Percentiles rank a stretch among this genome's conserved stretches.
These are phyloP conservation scores for Phaetusa simplex DNA, from an alignment of 2,113 vertebrate genomes.

Conservation along the genomic window DNA sequence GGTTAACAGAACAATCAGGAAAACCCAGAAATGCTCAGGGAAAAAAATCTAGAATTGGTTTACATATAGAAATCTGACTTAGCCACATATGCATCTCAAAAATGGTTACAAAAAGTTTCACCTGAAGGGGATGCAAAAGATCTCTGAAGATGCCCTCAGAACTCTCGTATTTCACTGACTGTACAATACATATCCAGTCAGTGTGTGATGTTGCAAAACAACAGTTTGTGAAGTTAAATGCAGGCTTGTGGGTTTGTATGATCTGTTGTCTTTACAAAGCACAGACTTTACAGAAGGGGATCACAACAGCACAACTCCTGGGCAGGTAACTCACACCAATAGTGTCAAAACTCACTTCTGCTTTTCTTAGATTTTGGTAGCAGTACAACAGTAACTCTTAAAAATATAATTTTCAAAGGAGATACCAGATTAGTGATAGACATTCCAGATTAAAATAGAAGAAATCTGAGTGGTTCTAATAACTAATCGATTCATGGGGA, in stretches of 20 bases:
- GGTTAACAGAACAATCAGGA: background rate
- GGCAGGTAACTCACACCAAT: background rate
- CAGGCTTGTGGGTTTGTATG: background rate
- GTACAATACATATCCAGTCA: background rate
- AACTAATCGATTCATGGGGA: background rate
- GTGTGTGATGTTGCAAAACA: background rate
- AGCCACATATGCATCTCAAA: background rate
- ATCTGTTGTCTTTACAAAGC: background rate
- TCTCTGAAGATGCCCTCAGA: background rate
- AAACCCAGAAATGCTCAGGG: background rate
- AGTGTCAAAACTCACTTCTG: slow-evolving; percentile 23
- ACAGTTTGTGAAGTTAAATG: background rate
- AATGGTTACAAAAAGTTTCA: background rate
- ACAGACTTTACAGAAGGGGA: background rate
- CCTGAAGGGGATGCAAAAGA: background rate
- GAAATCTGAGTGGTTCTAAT: background rate
- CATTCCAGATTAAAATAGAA: background rate
- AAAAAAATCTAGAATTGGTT: background rate
- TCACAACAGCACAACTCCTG: background rate
- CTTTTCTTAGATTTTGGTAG: slow-evolving; percentile 16
- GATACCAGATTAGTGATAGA: slow-evolving; percentile 6
- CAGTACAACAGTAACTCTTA: background rate
- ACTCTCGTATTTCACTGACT: background rate
- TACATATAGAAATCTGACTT: background rate
- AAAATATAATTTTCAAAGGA: slow-evolving; percentile 13